Base-by-base conservation (phyloP, 2,113 vertebrate genomes). In the Maccullochella peelii region DNA sequence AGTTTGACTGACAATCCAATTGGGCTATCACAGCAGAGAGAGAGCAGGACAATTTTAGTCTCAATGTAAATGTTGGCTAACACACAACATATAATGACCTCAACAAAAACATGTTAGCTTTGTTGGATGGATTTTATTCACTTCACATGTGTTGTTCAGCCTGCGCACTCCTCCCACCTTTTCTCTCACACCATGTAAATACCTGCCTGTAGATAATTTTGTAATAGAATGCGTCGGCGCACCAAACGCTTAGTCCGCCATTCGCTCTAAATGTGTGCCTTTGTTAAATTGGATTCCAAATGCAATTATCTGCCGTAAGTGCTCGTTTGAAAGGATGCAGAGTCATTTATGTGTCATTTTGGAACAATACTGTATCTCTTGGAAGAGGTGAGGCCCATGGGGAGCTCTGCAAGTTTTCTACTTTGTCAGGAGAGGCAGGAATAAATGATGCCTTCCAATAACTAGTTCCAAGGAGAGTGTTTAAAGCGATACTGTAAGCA, bases 261-360 rank as follows among this genome's bases (percentile, higher is more conserved):
- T 89, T 88, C 68, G 20, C 73, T 86, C 77, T 67, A 77, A 91
- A 90, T 85, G 73, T 86, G 77, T 52, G 63, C 69, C 68, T 91
- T 92, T 90, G 86, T 90, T 89, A 93, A 92, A 94, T 90, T 91
- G 89, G 92, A 93, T 93, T 91, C 91, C 50, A 85, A 91, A 92
- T 87, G 88, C 88, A 94, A 94, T 95, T 93, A 95, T 91, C 89
- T 84, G 61, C 79, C 68, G 14, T 79, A 89, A 81, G 85, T 70
- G 78, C 80, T 94, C 84, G 87, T 93, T 84, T 91, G 82, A 89
- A 88, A 83, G 84, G 78, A 90, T 84, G 81, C 88, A 70, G 62
- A 85, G 79, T 88, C 71, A 88, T 94, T 93, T 91, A 83, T 70
- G 82, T 91, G 86, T 92, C 82, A 86, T 87, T 93, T 90, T 69